Evolutionary conservation across 2,113 vertebrate species (phyloP), one percentile per base, ranked within the genome.

Genomic region (Noturus placidus): DNA sequence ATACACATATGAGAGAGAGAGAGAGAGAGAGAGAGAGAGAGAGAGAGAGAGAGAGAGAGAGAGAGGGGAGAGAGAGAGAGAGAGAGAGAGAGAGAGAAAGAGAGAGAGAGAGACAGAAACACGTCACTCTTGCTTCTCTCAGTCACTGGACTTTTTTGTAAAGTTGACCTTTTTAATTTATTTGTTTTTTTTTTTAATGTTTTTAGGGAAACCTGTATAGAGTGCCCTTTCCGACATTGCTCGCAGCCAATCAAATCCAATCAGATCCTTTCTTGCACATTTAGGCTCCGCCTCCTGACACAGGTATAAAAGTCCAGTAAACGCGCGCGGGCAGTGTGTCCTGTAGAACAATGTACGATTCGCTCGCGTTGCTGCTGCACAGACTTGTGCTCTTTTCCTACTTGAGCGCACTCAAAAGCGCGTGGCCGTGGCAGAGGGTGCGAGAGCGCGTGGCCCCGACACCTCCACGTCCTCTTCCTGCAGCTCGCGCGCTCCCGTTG

Each of bases 321-420:
- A 19, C 76, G 27, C 76, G 7, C 10, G 10, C 20, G 6, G 0
- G 42, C 13, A 11, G 14, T 42, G 33, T 22, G 4, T 27, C 20
- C 11, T 27, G 35, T 30, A 30, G 7, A 33, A 30, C 7, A 27
- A 79, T 79, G 76, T 54, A 79, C 27, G 50, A 54, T 19, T 79
- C 76, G 3, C 50, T 79, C 15, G 76, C 30, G 50, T n/a, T 79
- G 46, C n/a, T 79, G 15, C 50, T 79, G 27, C 76, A 79, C 76
- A 79, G 76, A 50, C 76, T 79, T 50, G 76, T 19, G 76, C 50
- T 79, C 46, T 30, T 79, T 2, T 79, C 50, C 27, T 15, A 79
- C 50, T 15, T 54, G 50, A 79, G 76, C 50, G 76, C 76, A 14
- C 50, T 79, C n/a, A 79, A 54, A 54, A 19, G 76, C 76, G 76